Evolutionary conservation across 2,797 vertebrate genomes (phyloP).

Genomic region (Helarctos malayanus): DNA sequence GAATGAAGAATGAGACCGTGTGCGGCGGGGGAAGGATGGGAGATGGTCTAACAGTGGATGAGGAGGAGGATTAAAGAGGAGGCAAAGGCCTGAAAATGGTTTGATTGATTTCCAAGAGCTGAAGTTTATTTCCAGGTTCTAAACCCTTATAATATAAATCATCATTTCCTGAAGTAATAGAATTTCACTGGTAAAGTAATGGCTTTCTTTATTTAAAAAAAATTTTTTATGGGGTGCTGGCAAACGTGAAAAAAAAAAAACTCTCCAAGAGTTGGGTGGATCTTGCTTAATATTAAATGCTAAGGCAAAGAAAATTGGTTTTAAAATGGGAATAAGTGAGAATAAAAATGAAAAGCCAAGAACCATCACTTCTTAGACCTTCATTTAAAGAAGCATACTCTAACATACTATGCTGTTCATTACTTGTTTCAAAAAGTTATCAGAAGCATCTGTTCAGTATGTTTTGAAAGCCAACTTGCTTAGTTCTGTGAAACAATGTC

Average conservation of each 20-base stretch:
- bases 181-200: constrained; percentile 35
- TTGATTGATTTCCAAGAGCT: not conserved
- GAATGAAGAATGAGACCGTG: not conserved
- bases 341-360: constrained; percentile 47
- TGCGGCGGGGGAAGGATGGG: not conserved
- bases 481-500: not conserved
- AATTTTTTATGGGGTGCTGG: not conserved
- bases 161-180: not conserved
- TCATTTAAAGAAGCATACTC: constrained; percentile 33
- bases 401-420: not conserved
- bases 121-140: not conserved
- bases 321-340: constrained; percentile 54
- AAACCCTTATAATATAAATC: not conserved
- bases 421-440: constrained; percentile 43
- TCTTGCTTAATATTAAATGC: not conserved
- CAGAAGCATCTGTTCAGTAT: constrained; percentile 16
- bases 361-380: not conserved
- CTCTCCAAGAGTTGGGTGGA: not conserved
- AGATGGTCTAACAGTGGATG: not conserved
- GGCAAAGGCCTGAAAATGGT: not conserved
- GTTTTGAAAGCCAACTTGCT: not conserved
- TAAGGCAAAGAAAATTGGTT: constrained; percentile 36
- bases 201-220: not conserved
- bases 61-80: fast-evolving
- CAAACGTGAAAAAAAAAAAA: not conserved